These are phyloP conservation scores for Thripadectes ignobilis DNA, from an alignment of 2,797 vertebrate species.

Conservation along the genomic window DNA sequence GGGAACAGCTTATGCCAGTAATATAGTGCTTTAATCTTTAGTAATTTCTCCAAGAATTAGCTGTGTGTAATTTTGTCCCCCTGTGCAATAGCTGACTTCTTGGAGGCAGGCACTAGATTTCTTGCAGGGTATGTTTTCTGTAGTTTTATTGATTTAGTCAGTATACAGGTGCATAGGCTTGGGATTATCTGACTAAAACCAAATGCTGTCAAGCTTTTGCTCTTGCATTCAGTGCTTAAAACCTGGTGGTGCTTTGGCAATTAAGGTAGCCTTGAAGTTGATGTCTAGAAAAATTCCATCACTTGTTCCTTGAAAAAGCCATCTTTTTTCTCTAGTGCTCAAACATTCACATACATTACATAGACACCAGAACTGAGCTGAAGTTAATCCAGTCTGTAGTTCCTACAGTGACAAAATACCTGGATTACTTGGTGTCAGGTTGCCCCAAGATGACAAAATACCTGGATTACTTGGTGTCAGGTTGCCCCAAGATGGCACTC, in stretches of 20 bases:
- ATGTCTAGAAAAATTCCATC: background rate
- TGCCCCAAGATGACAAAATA: constrained; percentile 36
- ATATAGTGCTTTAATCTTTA: background rate
- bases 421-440: background rate
- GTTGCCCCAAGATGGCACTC: constrained; percentile 46
- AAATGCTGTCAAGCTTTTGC: background rate
- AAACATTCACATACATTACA: background rate
- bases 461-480: background rate
- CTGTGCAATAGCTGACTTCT: background rate
- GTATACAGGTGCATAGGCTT: background rate
- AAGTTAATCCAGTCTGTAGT: background rate
- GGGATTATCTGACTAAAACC: background rate
- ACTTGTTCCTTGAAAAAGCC: background rate
- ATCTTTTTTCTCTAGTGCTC: background rate
- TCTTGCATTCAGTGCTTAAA: background rate
- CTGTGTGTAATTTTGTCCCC: fast-evolving
- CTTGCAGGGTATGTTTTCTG: background rate
- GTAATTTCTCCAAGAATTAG: background rate
- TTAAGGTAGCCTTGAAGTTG: background rate
- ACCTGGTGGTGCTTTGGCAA: background rate
- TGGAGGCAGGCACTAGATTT: background rate
- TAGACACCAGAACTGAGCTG: background rate
- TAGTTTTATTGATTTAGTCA: background rate
- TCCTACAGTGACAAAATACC: background rate
- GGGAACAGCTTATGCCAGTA: background rate